Base-by-base conservation (phyloP, 2,888 invertebrate genomes). In the Nemurella pictetii region DNA sequence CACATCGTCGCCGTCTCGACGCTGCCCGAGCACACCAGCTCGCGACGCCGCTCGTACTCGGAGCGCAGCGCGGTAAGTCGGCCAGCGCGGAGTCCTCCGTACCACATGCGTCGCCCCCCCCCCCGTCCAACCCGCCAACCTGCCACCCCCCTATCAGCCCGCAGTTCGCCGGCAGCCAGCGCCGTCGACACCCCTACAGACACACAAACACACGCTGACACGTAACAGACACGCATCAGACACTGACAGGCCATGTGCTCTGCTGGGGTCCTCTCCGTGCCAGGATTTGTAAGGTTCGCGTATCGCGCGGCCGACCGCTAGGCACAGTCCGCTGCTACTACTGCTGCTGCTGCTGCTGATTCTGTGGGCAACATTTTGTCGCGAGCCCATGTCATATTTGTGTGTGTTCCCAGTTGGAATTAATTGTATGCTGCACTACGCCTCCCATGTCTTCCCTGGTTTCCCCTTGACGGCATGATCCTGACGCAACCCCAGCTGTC, bases 21-120 rank as follows among this genome's bases (percentile, higher is more conserved):
- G 27, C 20, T 30, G 28, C 28, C 86, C 82, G 85, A 86, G 20
- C n/a, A n/a, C n/a, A n/a, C n/a, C 55, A 20, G 15, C 12, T 84
- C 88, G 86, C 84, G 83, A 27, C 86, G 85, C 28, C 86, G 86
- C 72, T 83, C 84, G 29, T 87, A 84, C 84, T 86, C 84, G 78
- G 86, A 87, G 85, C n/a, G n/a, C n/a, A 87, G 87, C 84, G 87
- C 86, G 87, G 87, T 87, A 87, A 87, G 87, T 87, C 85, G 80
- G 25, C 26, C 72, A 26, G 77, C 85, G 27, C 78, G 75, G n/a
- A n/a, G 55, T 55, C 55, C 55, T n/a, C n/a, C n/a, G n/a, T n/a
- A 20, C 2, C 9, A 20, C 55, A 20, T 30, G 25, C 27, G n/a
- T 25, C 73, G 73, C 73, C 73, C 73, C 7, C 4, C 77, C 77